Evolutionary conservation across 2,113 vertebrate genomes (phyloP).

Genomic region (Neopipo cinnamomea): DNA sequence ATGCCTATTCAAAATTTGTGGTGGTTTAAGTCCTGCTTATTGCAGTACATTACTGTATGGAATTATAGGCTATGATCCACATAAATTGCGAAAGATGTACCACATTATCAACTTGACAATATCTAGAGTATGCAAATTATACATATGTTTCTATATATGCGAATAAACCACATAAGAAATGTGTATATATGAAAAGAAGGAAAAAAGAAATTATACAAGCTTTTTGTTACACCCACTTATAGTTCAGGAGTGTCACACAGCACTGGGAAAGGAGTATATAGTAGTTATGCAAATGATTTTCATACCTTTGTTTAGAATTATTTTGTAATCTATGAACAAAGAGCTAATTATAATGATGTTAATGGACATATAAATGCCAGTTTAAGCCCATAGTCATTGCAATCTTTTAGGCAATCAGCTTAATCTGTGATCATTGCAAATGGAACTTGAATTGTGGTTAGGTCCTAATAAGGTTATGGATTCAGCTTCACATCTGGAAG

Average conservation of each 20-base stretch:
- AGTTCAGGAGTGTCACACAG: not conserved
- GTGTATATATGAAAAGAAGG: not conserved
- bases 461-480: not conserved
- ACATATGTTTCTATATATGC: not conserved
- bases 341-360: not conserved
- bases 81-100: not conserved
- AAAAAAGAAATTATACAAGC: not conserved
- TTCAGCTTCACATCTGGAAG: not conserved
- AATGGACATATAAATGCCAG: not conserved
- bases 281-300: not conserved
- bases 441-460: not conserved
- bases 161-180: not conserved
- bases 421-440: not conserved
- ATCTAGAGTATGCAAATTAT: not conserved
- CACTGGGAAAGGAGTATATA: not conserved
- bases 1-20: not conserved
- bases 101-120: not conserved
- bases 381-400: not conserved
- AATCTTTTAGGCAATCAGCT: not conserved
- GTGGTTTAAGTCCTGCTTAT: not conserved
- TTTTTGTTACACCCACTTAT: not conserved
- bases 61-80: not conserved
- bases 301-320: not conserved
- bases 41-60: not conserved
- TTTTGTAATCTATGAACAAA: not conserved